These are phyloP conservation scores for Drosophila neotestacea DNA, from an alignment of 2,888 invertebrate genomes.

Conservation along the genomic window DNA sequence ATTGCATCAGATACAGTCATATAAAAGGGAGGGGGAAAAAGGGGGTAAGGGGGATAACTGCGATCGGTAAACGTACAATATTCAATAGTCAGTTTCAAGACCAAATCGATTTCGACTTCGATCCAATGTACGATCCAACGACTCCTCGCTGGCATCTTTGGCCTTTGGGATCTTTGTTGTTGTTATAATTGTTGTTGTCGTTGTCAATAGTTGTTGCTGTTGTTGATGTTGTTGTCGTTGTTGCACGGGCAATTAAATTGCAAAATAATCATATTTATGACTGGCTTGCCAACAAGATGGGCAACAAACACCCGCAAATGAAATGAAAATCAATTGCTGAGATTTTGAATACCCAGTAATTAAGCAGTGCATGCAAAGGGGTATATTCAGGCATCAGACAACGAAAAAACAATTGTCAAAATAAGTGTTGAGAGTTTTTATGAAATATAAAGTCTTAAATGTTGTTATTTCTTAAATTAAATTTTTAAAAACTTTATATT, in stretches of 20 bases:
- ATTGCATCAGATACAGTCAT: constrained; percentile 63
- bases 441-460: no score
- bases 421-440: no score
- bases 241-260: constrained; percentile 73
- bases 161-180: constrained; percentile 10
- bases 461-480: no score
- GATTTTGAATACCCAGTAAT: constrained; percentile 18
- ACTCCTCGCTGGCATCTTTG: constrained; percentile 55
- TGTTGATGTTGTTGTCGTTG: constrained; percentile 15
- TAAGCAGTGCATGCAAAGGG: not conserved
- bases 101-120: constrained; percentile 75
- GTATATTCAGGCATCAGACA: not conserved
- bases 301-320: constrained; percentile 60
- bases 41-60: not conserved
- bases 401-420: no score
- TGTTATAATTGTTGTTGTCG: not conserved
- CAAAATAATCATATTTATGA: constrained; percentile 76
- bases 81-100: constrained; percentile 67
- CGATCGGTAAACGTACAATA: constrained; percentile 27
- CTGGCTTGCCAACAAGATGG: constrained; percentile 43
- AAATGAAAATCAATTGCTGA: constrained; percentile 69
- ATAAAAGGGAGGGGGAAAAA: not conserved
- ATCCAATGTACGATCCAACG: constrained; percentile 49
- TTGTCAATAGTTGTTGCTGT: not conserved
- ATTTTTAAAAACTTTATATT: no score